Evolutionary conservation across 2,888 invertebrate genomes (phyloP).

Genomic region (Eilema caniola): DNA sequence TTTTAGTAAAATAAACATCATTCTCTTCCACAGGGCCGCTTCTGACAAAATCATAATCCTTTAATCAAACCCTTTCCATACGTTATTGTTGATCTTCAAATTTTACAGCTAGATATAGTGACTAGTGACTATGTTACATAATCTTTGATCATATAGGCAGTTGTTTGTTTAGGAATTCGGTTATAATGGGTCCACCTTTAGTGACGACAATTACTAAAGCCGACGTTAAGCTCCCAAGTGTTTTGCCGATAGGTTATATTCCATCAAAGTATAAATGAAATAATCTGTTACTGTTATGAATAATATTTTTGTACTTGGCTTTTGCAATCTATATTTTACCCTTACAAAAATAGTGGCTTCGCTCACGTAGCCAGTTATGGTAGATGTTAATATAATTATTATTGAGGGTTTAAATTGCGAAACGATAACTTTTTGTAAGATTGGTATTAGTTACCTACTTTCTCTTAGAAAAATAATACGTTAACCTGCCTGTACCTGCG

Average conservation of each 20-base stretch:
- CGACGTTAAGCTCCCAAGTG: not conserved
- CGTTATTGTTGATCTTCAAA: not conserved
- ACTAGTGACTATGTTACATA: not conserved
- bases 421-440: too few species aligned
- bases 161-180: not conserved
- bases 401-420: too few species aligned
- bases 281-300: not conserved
- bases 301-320: not conserved
- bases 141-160: not conserved
- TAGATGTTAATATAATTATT: too few species aligned
- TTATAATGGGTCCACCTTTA: not conserved
- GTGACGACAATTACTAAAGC: not conserved
- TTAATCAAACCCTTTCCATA: not conserved
- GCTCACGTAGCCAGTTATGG: too few species aligned
- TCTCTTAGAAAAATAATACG: too few species aligned
- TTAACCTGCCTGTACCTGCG: too few species aligned
- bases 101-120: not conserved
- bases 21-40: not conserved
- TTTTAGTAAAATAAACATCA: too few species aligned
- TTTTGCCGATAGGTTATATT: not conserved
- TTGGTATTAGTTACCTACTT: too few species aligned
- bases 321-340: not conserved
- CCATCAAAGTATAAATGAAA: not conserved
- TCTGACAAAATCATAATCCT: not conserved
- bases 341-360: too few species aligned